These are phyloP conservation scores for Pelobates fuscus DNA, from an alignment of 2,113 vertebrate genomes.

Conservation along the genomic window DNA sequence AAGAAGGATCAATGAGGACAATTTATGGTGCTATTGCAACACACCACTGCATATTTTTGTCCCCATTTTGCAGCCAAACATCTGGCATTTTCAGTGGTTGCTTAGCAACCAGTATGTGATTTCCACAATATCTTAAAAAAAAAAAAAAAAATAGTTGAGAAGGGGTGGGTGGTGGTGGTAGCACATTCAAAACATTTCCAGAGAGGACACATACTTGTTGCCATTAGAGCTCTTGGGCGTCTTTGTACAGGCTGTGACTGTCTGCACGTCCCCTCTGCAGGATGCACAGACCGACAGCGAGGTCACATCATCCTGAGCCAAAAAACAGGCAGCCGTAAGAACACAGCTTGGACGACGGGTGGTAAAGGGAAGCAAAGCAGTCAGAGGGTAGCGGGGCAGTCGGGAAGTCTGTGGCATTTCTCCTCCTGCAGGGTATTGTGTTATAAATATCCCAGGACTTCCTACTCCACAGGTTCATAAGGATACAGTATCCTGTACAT, in stretches of 20 bases:
- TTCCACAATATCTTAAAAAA: conserved; percentile 4
- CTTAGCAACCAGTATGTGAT: conserved; percentile 1
- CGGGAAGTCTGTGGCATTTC: conserved; percentile 54
- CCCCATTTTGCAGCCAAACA: conserved; percentile 10
- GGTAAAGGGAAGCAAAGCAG: conserved; percentile 39
- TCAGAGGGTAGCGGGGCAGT: conserved; percentile 40
- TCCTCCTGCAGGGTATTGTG: conserved; percentile 46
- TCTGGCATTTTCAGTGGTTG: conserved; percentile 9
- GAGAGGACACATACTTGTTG: conserved; percentile 25
- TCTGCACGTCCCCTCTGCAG: conserved; percentile 50
- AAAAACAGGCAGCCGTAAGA: conserved; percentile 26
- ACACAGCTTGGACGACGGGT: conserved; percentile 33
- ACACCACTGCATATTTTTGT: background rate
- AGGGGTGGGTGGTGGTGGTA: background rate
- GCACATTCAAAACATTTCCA: conserved; percentile 4
- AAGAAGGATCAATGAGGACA: background rate
- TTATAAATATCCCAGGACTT: conserved; percentile 46
- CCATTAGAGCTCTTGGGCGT: background rate
- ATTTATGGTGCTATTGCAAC: background rate
- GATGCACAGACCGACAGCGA: conserved; percentile 20
- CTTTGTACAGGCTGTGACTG: conserved; percentile 42
- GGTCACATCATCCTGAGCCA: conserved; percentile 27
- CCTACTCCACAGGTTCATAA: conserved; percentile 50
- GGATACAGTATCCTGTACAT: conserved; percentile 45
- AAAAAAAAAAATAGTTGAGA: background rate